Evolutionary conservation across 2,797 vertebrate species (phyloP).

Genomic region (Chelon auratus): DNA sequence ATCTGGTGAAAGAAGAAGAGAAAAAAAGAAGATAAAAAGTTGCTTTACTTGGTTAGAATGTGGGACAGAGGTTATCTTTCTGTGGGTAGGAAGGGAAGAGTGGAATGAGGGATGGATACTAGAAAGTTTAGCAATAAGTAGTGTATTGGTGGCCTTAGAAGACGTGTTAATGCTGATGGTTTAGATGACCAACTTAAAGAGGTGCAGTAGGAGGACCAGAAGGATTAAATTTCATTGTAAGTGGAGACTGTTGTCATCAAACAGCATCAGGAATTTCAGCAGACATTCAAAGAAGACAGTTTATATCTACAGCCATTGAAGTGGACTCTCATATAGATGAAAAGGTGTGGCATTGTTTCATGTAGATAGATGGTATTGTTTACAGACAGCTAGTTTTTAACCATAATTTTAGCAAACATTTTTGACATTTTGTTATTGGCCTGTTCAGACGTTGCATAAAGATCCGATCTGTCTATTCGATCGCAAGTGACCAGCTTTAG

Average conservation of each 20-base stretch:
- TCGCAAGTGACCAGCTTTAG: too few relatives aligned
- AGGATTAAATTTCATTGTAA: neutral
- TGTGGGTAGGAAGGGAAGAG: conserved; percentile 4
- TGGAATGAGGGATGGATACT: neutral
- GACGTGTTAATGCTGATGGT: conserved; percentile 2
- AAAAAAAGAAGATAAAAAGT: conserved; percentile 41
- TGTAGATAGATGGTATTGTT: too few relatives aligned
- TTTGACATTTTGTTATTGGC: too few relatives aligned
- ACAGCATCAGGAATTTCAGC: neutral
- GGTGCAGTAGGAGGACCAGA: neutral
- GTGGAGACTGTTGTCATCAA: neutral
- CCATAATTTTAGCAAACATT: too few relatives aligned
- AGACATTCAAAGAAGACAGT: too few relatives aligned
- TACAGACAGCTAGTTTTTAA: too few relatives aligned
- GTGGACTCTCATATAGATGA: too few relatives aligned
- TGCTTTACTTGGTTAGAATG: conserved; percentile 40
- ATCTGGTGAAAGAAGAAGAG: conserved; percentile 44
- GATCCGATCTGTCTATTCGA: too few relatives aligned
- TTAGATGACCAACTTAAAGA: neutral
- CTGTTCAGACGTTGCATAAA: too few relatives aligned
- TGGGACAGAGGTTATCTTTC: conserved; percentile 43
- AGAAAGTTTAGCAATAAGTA: conserved; percentile 12
- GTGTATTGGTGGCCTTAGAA: conserved; percentile 5
- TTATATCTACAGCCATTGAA: too few relatives aligned
- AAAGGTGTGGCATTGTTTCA: too few relatives aligned